phyloP scores from a whole-genome alignment of 1,140 invertebrate genomes.

The Diuraphis noxia region DNA sequence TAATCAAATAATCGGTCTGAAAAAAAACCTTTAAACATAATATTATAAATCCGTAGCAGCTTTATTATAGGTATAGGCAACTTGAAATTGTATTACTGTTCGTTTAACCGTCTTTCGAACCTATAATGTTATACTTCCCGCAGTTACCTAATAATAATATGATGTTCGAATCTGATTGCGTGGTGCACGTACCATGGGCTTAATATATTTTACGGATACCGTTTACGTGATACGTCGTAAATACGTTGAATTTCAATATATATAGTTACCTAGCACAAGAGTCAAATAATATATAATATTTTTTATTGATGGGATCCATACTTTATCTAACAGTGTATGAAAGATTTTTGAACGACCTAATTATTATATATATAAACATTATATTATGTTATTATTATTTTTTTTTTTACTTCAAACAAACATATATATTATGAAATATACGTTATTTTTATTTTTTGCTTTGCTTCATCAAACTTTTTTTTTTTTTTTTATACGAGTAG shows the following conservation, averaged over 20 bases:
- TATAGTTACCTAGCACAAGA: not conserved
- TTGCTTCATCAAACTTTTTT: not conserved
- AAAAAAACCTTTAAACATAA: not conserved
- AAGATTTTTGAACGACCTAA: too few relatives aligned
- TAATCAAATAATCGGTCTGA: not conserved
- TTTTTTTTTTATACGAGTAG: not conserved
- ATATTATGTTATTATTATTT: too few relatives aligned
- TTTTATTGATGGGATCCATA: too few relatives aligned
- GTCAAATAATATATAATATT: too few relatives aligned
- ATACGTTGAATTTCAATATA: not conserved
- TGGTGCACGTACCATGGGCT: not conserved
- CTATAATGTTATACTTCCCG: too few relatives aligned
- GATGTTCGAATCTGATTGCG: not conserved
- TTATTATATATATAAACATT: too few relatives aligned
- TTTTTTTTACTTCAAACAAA: too few relatives aligned
- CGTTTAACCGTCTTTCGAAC: not conserved
- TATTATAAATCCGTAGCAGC: not conserved
- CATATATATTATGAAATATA: not conserved
- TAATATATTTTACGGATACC: not conserved
- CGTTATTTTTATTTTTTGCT: not conserved
- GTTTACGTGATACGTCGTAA: not conserved
- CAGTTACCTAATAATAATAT: not conserved
- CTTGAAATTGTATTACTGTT: not conserved
- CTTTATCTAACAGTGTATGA: too few relatives aligned
- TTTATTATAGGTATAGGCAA: too few relatives aligned